These are phyloP conservation scores for Synanceia verrucosa DNA, from an alignment of 2,797 vertebrate species.

Conservation along the genomic window DNA sequence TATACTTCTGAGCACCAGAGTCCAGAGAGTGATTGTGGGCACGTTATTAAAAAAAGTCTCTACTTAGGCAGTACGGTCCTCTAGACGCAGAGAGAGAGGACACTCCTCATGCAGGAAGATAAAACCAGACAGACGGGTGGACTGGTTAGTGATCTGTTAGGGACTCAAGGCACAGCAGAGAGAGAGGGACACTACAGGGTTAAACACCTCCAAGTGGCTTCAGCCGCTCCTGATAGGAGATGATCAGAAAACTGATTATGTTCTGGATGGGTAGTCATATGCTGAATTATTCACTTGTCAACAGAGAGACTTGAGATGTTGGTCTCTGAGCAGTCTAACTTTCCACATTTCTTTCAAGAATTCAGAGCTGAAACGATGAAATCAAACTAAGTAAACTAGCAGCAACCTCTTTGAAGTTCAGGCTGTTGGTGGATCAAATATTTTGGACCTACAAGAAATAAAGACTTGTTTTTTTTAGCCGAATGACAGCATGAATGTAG, in stretches of 20 bases:
- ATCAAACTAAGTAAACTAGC: neutral
- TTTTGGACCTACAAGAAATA: neutral
- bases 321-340: too few species aligned
- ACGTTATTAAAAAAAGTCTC: constrained; percentile 13
- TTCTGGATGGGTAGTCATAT: too few species aligned
- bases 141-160: constrained; percentile 34
- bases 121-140: constrained; percentile 2
- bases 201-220: neutral
- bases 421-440: neutral
- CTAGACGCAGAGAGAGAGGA: neutral
- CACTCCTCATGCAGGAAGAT: constrained; percentile 56
- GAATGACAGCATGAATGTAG: neutral
- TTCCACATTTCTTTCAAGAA: neutral
- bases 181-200: constrained; percentile 33
- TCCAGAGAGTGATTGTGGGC: constrained; percentile 45
- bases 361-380: neutral
- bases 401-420: neutral
- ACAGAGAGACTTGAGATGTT: too few species aligned
- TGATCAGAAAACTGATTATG: too few species aligned
- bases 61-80: constrained; percentile 31
- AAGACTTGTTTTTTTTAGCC: neutral
- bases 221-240: too few species aligned
- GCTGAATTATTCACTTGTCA: too few species aligned
- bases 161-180: constrained; percentile 73
- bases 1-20: constrained; percentile 48